A percentile compares a stretch with the other conserved stretches of the same genome.
Evolutionary conservation across 2,113 vertebrate genomes (phyloP).

Genomic region (Riparia riparia): DNA sequence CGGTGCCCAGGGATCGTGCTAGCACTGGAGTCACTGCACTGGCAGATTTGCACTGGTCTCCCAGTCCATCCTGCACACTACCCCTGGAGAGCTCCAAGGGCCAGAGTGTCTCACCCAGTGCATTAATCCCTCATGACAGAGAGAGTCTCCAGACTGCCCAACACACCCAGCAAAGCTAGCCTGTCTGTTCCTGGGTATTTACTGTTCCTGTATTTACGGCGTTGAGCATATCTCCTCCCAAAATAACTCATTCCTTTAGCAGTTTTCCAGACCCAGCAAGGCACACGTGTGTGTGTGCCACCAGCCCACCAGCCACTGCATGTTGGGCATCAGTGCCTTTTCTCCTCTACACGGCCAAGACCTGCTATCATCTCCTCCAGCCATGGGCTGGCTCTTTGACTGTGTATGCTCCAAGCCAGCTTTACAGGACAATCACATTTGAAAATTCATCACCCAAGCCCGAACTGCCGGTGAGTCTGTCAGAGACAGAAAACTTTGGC

Average conservation of each 20-base stretch:
- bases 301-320: rapidly evolving
- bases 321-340: neutral
- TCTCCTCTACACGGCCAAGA: neutral
- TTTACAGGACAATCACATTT: conserved; percentile 42
- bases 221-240: neutral
- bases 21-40: neutral
- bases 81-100: neutral
- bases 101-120: neutral
- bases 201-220: neutral
- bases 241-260: neutral
- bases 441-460: conserved; percentile 46
- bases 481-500: conserved; percentile 23
- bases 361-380: neutral
- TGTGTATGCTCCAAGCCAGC: neutral
- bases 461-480: conserved; percentile 35
- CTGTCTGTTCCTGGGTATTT: neutral
- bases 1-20: rapidly evolving
- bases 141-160: neutral
- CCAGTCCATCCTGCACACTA: neutral
- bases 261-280: neutral
- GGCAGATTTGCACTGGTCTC: neutral
- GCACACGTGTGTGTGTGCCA: rapidly evolving
- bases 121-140: rapidly evolving
- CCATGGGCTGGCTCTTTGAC: neutral
- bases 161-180: neutral